Base-by-base conservation (phyloP, 2,888 invertebrate species). In the Desoria tigrina region DNA sequence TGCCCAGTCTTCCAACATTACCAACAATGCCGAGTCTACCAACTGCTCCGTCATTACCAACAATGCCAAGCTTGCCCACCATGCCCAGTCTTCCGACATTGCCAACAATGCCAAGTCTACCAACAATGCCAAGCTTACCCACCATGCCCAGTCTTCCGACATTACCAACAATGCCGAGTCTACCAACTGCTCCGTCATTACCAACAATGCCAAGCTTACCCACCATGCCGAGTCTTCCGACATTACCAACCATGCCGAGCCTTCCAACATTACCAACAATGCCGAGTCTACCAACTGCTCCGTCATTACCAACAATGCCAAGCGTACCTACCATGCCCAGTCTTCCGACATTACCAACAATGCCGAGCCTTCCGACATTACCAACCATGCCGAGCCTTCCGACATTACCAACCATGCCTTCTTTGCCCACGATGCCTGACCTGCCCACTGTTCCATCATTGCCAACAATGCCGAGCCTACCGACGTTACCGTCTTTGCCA, bases 391-490 rank as follows among this genome's bases (percentile, higher is more conserved):
- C 58, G 9, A 56, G 51, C 23, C n/a, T 62, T 16, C 32, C 61
- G 2, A 50, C 61, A 6, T n/a, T 54, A 14, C 59, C 56, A 7
- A 11, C 49, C 2, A 32, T 27, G 27, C 53, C 63, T 1, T 24
- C 57, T 1, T n/a, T 50, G 16, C 63, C 39, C 4, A 57, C 68
- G 16, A 14, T 42, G 9, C 61, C 65, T 9, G 64, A 61, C 27
- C 42, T 65, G 42, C 61, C 64, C 2, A 53, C 61, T 3, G 39
- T 55, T 11, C 53, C 62, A 45, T 32, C 54, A 14, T 26, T 54
- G 14, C 59, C 56, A 27, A 59, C 69, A 11, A 2, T 65, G 26
- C 62, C 63, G 1, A 57, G 66, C 42, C 28, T 64, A 3, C 60
- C 69, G 18, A 60, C 59, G 14, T 23, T 55, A 6, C 63, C 58